Conservation (phyloP, 2,888 invertebrate species). For the Neoitamus cyanurus region DNA sequence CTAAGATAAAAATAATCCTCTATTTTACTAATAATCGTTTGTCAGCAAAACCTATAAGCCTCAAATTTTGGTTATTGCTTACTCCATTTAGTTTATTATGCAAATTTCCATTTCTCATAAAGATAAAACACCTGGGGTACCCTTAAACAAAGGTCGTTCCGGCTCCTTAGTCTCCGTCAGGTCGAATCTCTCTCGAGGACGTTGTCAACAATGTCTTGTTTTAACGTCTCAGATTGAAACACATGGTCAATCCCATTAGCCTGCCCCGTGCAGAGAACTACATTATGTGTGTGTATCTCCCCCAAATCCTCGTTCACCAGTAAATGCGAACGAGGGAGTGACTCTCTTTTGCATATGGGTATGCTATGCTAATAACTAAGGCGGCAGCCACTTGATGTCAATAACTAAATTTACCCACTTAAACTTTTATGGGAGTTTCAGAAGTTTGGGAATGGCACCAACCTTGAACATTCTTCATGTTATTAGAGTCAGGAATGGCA, state of each 20-base stretch:
- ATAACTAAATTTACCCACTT: not conserved
- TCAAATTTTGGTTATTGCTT: not conserved
- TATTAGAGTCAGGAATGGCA: not conserved
- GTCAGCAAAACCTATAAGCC: too few species aligned
- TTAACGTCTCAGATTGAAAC: not conserved
- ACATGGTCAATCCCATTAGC: not conserved
- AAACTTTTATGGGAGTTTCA: not conserved
- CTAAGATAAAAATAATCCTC: too few species aligned
- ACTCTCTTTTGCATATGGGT: not conserved
- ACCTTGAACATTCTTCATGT: not conserved
- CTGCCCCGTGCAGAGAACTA: not conserved
- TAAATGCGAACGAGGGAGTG: not conserved
- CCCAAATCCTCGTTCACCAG: not conserved
- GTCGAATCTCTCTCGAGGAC: not conserved
- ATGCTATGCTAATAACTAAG: not conserved
- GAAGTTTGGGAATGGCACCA: not conserved
- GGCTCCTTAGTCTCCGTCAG: not conserved
- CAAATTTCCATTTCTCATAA: not conserved
- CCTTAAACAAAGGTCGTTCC: not conserved
- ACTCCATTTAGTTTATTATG: not conserved
- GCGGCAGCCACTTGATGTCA: not conserved
- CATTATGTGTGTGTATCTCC: not conserved
- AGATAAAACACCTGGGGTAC: not conserved
- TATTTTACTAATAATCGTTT: too few species aligned
- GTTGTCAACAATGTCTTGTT: not conserved